phyloP scores from a whole-genome alignment of 2,888 invertebrate genomes.

The Synanthedon myopaeformis region DNA sequence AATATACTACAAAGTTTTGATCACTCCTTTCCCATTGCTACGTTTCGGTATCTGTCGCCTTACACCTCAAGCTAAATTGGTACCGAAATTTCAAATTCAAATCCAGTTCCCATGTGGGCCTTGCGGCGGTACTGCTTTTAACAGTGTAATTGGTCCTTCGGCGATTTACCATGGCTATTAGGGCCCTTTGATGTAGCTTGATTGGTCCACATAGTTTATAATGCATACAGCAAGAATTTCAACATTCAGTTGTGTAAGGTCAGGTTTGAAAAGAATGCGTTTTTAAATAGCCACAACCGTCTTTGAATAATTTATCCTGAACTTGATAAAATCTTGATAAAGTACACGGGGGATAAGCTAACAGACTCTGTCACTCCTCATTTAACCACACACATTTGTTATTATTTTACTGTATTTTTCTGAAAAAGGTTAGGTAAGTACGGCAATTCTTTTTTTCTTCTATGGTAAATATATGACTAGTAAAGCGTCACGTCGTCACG shows the following conservation, averaged over 20 bases:
- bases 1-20: constrained; percentile 33
- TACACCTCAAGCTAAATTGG: constrained; percentile 64
- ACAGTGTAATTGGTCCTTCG: constrained; percentile 59
- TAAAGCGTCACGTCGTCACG: no score
- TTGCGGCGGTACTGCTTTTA: constrained; percentile 49
- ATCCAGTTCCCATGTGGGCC: constrained; percentile 53
- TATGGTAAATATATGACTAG: no score
- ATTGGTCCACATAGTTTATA: constrained; percentile 37
- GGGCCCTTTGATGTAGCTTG: constrained; percentile 53
- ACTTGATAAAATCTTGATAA: no score
- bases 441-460: no score
- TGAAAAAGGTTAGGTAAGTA: no score
- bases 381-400: no score
- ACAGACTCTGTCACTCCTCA: no score
- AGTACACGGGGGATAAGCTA: no score
- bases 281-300: no score
- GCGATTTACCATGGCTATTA: constrained; percentile 39
- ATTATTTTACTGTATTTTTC: no score
- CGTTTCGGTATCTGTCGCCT: constrained; percentile 56
- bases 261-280: background rate
- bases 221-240: constrained; percentile 8
- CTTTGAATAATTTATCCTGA: no score
- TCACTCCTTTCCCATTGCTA: constrained; percentile 43
- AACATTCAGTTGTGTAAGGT: background rate
- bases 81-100: constrained; percentile 67